Evolutionary conservation across 1,140 invertebrate genomes (phyloP).

Genomic region (Drosophila nikananu): DNA sequence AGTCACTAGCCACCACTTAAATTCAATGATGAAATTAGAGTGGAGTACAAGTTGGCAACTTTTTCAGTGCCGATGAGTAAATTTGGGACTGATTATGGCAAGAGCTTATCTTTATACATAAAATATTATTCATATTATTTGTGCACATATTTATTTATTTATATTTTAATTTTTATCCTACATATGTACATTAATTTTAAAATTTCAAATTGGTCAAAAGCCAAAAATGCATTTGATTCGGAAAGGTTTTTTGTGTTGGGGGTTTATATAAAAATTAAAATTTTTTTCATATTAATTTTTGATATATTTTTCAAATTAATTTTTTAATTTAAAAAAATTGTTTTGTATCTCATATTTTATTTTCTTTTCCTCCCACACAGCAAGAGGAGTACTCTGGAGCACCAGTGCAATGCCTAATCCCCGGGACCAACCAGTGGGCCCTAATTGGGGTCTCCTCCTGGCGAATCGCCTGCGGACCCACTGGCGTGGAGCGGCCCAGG

Average conservation of each 20-base stretch:
- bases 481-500: slow-evolving; percentile 90
- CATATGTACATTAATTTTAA: neutral
- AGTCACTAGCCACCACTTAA: slow-evolving; percentile 3
- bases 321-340: too few relatives aligned
- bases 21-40: slow-evolving; percentile 30
- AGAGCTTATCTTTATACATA: neutral
- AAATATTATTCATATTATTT: too few relatives aligned
- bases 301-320: too few relatives aligned
- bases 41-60: neutral
- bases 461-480: slow-evolving; percentile 91
- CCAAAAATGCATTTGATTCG: too few relatives aligned
- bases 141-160: neutral
- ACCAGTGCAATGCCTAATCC: slow-evolving; percentile 91
- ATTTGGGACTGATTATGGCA: neutral
- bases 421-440: slow-evolving; percentile 89
- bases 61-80: neutral
- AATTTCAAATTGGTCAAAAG: neutral
- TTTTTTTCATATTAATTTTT: too few relatives aligned
- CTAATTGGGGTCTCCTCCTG: slow-evolving; percentile 91
- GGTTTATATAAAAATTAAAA: too few relatives aligned
- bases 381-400: slow-evolving; percentile 95
- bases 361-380: slow-evolving; percentile 85
- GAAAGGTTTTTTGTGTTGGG: too few relatives aligned
- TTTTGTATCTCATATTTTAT: too few relatives aligned
- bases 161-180: too few relatives aligned